Base-by-base conservation (phyloP, 2,888 invertebrate genomes). In the Drosophila basisetae region DNA sequence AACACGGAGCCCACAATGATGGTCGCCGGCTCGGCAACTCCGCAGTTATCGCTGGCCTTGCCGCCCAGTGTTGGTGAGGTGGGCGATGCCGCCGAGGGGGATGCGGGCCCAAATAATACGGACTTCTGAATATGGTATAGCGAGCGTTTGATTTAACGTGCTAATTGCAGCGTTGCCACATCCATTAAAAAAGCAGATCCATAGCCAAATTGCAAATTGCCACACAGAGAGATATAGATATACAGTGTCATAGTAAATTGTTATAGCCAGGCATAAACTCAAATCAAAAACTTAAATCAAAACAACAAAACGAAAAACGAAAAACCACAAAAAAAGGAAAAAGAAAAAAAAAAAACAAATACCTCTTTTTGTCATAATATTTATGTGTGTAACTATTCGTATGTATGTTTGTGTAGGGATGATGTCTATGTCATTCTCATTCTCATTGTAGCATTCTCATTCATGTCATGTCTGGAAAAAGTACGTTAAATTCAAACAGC, bases 1-100 rank as follows among this genome's bases (percentile, higher is more conserved):
- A 98, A 98, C 95, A 98, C 98, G 90, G 97, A 98, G 95, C 96
- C 97, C 89, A 95, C 95, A 91, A 96, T 96, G 96, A 93, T 94
- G 84, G 93, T 94, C 94, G 94, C 92, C 58, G 92, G 92, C 71
- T 89, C 93, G 75, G 91, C 92, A 69, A 90, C 93, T 71, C 93
- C 94, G 68, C 93, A 92, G 80, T 92, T 94, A 86, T 94, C 94
- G 68, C 91, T 93, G 86, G 93, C 93, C 80, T 92, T 94, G 79
- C 93, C 94, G 73, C 84, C 89, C 33, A 83, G 89, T 37, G 82
- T 91, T 47, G 89, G 83, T 35, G 90, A 91, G 69, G 80, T 83
- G 76, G 92, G 88, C 49, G 92, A 93, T 66, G 89, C 88, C 62
- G 91, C 90, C 67, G 91, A 92, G 76, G 86, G 91, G 73, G 93